These are phyloP conservation scores for Cephus spinipes DNA, from an alignment of 2,888 invertebrate genomes.

Conservation along the genomic window DNA sequence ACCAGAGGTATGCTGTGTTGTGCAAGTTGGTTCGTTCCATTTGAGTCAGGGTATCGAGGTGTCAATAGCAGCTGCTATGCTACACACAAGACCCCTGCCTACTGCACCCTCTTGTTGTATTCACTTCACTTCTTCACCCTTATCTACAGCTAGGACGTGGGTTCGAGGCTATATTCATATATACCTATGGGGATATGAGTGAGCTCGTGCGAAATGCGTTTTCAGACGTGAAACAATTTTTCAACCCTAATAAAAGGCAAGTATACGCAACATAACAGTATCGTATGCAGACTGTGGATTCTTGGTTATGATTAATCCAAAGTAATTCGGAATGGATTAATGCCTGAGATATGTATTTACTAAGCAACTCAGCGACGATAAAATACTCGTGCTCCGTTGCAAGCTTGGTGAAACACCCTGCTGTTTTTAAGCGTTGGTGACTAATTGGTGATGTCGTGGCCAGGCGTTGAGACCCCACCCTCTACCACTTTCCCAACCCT, in stretches of 20 bases:
- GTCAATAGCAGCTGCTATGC: slow-evolving; percentile 66
- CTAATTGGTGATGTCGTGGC: slow-evolving; percentile 66
- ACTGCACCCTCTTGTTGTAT: slow-evolving; percentile 53
- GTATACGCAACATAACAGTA: neutral
- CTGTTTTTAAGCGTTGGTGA: slow-evolving; percentile 66
- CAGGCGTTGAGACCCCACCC: slow-evolving; percentile 64
- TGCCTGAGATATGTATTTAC: neutral
- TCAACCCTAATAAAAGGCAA: neutral
- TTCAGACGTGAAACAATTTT: neutral
- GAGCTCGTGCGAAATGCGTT: neutral
- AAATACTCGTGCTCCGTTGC: slow-evolving; percentile 48
- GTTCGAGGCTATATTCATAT: slow-evolving; percentile 9
- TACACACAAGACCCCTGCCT: slow-evolving; percentile 59
- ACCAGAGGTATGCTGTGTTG: slow-evolving; percentile 44
- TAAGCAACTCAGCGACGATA: slow-evolving; percentile 33
- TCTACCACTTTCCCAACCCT: slow-evolving; percentile 11
- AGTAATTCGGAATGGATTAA: neutral
- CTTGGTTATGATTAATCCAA: neutral
- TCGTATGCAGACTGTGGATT: neutral
- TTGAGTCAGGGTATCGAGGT: slow-evolving; percentile 65
- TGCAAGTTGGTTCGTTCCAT: slow-evolving; percentile 60
- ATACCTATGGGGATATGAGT: neutral
- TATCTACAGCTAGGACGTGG: slow-evolving; percentile 54
- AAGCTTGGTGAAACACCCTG: slow-evolving; percentile 55
- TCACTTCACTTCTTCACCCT: slow-evolving; percentile 62